phyloP scores from a whole-genome alignment of 2,113 vertebrate species.

The Podilymbus podiceps region DNA sequence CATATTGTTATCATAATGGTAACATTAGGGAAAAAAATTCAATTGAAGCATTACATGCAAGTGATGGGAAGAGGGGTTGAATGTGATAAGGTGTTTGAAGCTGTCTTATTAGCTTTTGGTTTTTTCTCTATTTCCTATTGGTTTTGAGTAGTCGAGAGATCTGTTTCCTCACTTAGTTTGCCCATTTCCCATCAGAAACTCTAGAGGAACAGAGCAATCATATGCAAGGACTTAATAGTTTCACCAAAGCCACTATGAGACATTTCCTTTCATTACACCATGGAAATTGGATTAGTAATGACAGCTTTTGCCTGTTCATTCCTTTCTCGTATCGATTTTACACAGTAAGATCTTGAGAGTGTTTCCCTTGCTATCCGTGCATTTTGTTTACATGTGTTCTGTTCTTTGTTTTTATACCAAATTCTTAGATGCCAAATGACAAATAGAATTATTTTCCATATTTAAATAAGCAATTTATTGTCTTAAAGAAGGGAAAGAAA shows the following conservation, averaged over 20 bases:
- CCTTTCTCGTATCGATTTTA: not conserved
- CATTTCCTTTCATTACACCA: not conserved
- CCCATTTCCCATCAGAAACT: not conserved
- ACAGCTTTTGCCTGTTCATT: not conserved
- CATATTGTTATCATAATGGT: not conserved
- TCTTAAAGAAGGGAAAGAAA: not conserved
- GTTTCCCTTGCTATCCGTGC: not conserved
- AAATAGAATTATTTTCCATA: not conserved
- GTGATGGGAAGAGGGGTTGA: not conserved
- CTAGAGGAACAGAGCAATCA: not conserved
- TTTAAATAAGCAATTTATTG: not conserved
- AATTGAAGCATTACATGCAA: not conserved
- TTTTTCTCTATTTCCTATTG: not conserved
- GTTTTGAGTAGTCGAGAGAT: not conserved
- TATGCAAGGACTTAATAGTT: not conserved
- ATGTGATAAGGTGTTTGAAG: not conserved
- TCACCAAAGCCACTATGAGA: not conserved
- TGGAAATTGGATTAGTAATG: not conserved
- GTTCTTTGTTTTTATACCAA: not conserved
- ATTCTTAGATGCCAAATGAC: not conserved
- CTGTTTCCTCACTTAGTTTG: not conserved
- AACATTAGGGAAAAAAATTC: not conserved
- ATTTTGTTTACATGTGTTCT: not conserved
- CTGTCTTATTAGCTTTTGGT: not conserved
- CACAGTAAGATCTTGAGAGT: not conserved